Conservation (phyloP, 2,797 vertebrate species). For the Coregonus suidteri region DNA sequence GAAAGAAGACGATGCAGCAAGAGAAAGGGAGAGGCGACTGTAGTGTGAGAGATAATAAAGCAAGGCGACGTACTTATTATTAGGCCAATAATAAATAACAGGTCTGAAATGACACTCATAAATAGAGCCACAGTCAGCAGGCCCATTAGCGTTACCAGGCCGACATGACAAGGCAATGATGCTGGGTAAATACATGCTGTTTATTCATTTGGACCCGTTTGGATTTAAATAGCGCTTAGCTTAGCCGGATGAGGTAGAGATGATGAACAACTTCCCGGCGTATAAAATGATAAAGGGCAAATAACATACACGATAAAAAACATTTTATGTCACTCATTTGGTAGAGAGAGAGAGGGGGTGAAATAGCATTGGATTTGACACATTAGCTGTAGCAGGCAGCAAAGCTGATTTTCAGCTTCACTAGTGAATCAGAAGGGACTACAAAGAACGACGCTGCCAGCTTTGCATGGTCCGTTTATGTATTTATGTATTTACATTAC, state of each 20-base stretch:
- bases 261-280: constrained; percentile 57
- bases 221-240: constrained; percentile 63
- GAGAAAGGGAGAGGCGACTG: constrained; percentile 64
- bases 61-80: constrained; percentile 66
- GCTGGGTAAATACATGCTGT: constrained; percentile 86
- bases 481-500: constrained; percentile 75
- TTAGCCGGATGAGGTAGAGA: constrained; percentile 59
- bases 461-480: constrained; percentile 62
- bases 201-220: constrained; percentile 79
- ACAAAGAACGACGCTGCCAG: constrained; percentile 46
- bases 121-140: constrained; percentile 84
- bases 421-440: constrained; percentile 61
- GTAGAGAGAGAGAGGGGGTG: constrained; percentile 24
- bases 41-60: constrained; percentile 69
- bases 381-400: constrained; percentile 21
- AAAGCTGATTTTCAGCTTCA: constrained; percentile 65
- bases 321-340: constrained; percentile 62
- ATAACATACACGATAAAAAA: constrained; percentile 34
- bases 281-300: constrained; percentile 65
- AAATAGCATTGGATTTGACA: constrained; percentile 19
- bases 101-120: constrained; percentile 85
- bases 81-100: constrained; percentile 90
- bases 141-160: constrained; percentile 80
- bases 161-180: constrained; percentile 87
- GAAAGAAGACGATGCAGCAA: constrained; percentile 63